phyloP scores from a whole-genome alignment of 2,888 invertebrate species.

The Sympetrum striolatum region DNA sequence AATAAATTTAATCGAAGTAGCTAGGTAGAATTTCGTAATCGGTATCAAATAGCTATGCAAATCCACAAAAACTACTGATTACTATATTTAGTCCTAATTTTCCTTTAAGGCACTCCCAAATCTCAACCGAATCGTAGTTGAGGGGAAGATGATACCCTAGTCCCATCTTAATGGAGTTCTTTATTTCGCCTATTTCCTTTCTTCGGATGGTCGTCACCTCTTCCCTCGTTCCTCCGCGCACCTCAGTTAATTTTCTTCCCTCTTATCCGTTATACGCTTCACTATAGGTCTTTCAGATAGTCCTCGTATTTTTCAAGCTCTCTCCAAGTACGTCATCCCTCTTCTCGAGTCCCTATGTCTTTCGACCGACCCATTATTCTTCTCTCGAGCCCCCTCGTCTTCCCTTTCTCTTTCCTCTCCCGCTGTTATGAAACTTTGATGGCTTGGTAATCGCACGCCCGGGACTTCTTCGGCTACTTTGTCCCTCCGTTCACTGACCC shows the following conservation, averaged over 20 bases:
- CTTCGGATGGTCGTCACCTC: not conserved
- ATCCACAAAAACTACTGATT: no score
- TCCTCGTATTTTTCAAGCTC: constrained; percentile 5
- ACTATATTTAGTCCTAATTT: no score
- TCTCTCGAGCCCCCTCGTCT: not conserved
- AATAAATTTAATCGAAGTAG: no score
- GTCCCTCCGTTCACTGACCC: not conserved
- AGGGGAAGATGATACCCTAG: no score
- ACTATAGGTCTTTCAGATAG: not conserved
- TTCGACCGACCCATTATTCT: not conserved
- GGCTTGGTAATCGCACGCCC: constrained; percentile 31
- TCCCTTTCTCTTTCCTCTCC: not conserved
- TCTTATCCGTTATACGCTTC: not conserved
- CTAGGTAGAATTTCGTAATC: no score
- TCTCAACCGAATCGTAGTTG: no score
- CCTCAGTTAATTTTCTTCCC: not conserved
- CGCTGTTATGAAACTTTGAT: constrained; percentile 33
- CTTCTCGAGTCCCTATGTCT: not conserved
- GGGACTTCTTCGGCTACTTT: not conserved
- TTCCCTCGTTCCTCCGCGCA: not conserved
- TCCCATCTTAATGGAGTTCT: no score
- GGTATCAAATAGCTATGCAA: no score
- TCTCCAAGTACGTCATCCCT: not conserved
- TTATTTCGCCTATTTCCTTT: no score
- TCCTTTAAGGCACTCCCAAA: no score